phyloP scores from a whole-genome alignment of 2,113 vertebrate genomes.

The Dicerorhinus sumatrensis region DNA sequence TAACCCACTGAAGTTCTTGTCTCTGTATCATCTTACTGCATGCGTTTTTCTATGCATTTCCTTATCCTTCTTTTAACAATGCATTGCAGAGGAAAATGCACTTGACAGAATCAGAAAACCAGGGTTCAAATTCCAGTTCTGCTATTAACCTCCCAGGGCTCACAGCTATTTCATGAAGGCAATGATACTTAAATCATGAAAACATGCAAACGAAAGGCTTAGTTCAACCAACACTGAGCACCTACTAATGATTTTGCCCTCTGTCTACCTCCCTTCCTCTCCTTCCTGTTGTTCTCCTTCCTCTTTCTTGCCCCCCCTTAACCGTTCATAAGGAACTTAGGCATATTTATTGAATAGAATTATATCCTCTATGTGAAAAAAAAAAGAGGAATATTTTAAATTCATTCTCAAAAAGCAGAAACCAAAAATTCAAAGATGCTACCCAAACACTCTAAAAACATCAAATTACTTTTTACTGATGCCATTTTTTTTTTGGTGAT shows the following conservation, averaged over 20 bases:
- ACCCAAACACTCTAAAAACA: not conserved
- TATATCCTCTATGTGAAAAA: not conserved
- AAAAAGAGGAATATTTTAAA: not conserved
- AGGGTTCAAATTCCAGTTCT: slow-evolving; percentile 21
- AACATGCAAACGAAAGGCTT: not conserved
- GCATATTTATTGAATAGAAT: not conserved
- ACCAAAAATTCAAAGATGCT: not conserved
- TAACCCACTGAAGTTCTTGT: not conserved
- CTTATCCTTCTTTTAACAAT: slow-evolving; percentile 33
- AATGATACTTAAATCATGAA: not conserved
- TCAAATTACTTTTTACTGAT: not conserved
- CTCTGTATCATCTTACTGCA: not conserved
- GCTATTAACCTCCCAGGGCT: not conserved
- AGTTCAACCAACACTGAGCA: not conserved
- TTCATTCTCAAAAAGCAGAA: slow-evolving; percentile 1
- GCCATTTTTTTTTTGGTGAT: no score
- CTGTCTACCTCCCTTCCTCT: not conserved
- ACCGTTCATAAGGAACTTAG: not conserved
- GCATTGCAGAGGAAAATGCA: not conserved
- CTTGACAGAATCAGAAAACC: not conserved
- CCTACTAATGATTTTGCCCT: not conserved
- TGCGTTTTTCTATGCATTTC: not conserved
- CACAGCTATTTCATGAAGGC: not conserved
- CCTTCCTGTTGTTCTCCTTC: not conserved
- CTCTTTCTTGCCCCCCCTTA: not conserved